Base-by-base conservation (phyloP, 2,113 vertebrate genomes). In the Philantomba maxwellii region DNA sequence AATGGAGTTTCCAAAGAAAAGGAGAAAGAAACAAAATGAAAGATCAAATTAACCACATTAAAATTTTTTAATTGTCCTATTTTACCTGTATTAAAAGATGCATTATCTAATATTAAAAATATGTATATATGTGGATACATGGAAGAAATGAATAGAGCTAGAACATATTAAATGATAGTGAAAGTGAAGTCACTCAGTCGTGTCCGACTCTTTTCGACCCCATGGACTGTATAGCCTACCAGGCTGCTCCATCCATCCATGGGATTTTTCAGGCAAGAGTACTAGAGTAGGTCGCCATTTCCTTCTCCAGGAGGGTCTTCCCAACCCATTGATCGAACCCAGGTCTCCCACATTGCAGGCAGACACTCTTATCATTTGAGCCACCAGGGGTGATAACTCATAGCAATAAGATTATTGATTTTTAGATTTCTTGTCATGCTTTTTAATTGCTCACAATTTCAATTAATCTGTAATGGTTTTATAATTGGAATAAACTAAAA, bases 1-100 rank as follows among this genome's bases (percentile, higher is more conserved):
- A 87, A 81, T 49, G 15, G 14, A 60, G 23, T 93, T 87, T 97
- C 28, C 66, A 87, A 95, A 53, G 10, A 26, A 83, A 95, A 30
- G 11, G 2, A 33, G 25, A 80, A 84, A 47, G 14, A 53, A 93
- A 73, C 5, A 55, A 86, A 85, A 70, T 81, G 11, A n/a, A 82
- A 95, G 9, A 73, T 87, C 70, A 93, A 91, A 49, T 33, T 73
- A 6, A 83, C 5, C 13, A 62, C 85, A 30, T 51, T 58, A 39
- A 78, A 45, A 3, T 58, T 90, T 86, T 1, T 11, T 36, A 75
- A 73, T 53, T 23, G 11, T 28, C 4, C 13, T 39, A 85, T 47
- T 39, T 92, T 73, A 47, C 25, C 11, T 83, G 2, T 58, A 87
- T 73, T 73, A 60, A 84, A 87, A 86, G 14, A 78, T 51, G 39